These are phyloP conservation scores for Eudemis profundana DNA, from an alignment of 2,888 invertebrate species.

Conservation along the genomic window DNA sequence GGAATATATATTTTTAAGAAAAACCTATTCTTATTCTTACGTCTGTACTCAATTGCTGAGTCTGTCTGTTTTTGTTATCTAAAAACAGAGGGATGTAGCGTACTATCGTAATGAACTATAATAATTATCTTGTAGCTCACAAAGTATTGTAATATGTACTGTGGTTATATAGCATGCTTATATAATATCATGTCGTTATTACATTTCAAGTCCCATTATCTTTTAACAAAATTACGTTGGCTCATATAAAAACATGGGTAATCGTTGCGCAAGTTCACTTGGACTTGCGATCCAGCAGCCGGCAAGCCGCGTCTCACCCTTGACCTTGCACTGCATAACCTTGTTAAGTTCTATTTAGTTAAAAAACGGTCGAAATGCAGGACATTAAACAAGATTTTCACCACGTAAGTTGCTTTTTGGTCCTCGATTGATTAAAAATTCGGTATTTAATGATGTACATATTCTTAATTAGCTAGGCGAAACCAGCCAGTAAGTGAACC, in stretches of 20 bases:
- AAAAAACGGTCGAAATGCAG: slow-evolving; percentile 22
- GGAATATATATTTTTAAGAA: no score
- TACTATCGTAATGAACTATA: no score
- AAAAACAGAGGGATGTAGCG: no score
- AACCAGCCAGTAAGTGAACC: background rate
- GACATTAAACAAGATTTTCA: slow-evolving; percentile 28
- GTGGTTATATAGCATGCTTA: no score
- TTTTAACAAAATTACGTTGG: slow-evolving; percentile 1
- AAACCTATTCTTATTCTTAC: no score
- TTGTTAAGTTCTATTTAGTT: background rate
- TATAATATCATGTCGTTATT: slow-evolving; percentile 20
- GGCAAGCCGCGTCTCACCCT: background rate
- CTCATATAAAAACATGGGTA: slow-evolving; percentile 17
- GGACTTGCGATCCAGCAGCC: slow-evolving; percentile 18
- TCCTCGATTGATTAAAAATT: background rate
- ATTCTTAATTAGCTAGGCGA: background rate
- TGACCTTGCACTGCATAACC: background rate
- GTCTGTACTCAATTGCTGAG: no score
- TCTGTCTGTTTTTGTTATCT: no score
- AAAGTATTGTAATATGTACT: no score
- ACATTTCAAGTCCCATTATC: slow-evolving; percentile 28
- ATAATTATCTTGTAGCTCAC: no score
- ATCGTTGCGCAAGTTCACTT: slow-evolving; percentile 22
- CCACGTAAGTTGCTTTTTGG: slow-evolving; percentile 19
- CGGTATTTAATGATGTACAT: background rate